Percentiles rank a stretch among this genome's conserved stretches.
These are phyloP conservation scores for Reinhardtius hippoglossoides DNA, from an alignment of 2,113 vertebrate genomes.

Conservation along the genomic window DNA sequence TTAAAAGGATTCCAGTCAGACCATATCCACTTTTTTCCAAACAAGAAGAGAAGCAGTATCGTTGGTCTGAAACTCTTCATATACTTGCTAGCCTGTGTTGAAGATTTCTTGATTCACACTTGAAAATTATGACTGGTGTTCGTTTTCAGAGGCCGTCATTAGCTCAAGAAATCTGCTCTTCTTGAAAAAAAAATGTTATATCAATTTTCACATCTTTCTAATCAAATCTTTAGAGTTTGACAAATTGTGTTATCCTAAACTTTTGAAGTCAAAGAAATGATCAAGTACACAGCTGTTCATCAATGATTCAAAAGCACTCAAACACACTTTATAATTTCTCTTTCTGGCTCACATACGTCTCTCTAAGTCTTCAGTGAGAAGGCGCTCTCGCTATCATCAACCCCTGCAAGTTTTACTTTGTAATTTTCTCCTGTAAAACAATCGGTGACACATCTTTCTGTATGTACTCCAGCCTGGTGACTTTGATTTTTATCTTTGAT, in stretches of 20 bases:
- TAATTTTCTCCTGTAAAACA: constrained; percentile 4
- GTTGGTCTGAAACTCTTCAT: background rate
- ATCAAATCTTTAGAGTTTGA: constrained; percentile 12
- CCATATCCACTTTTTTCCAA: constrained; percentile 33
- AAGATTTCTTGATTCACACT: constrained; percentile 12
- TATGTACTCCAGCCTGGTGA: background rate
- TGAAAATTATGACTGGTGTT: constrained; percentile 21
- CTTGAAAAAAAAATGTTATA: constrained; percentile 5
- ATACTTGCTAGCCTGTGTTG: background rate
- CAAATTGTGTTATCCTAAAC: background rate
- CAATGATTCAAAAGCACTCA: constrained; percentile 38
- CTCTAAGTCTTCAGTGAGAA: background rate
- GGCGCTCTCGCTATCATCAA: constrained; percentile 4
- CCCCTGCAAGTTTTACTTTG: constrained; percentile 1
- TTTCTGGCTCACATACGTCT: constrained; percentile 14
- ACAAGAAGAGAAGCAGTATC: constrained; percentile 30
- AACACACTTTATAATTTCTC: constrained; percentile 17
- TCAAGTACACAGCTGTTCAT: constrained; percentile 19
- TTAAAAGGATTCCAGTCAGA: constrained; percentile 59
- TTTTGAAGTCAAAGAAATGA: constrained; percentile 26
- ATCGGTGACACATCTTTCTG: background rate
- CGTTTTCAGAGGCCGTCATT: background rate
- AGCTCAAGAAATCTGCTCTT: constrained; percentile 20
- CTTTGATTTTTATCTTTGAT: background rate
- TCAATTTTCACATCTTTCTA: background rate